Evolutionary conservation across 2,113 vertebrate genomes (phyloP), one percentile per base, ranked within the genome.

Genomic region (Himantopus leucocephalus): DNA sequence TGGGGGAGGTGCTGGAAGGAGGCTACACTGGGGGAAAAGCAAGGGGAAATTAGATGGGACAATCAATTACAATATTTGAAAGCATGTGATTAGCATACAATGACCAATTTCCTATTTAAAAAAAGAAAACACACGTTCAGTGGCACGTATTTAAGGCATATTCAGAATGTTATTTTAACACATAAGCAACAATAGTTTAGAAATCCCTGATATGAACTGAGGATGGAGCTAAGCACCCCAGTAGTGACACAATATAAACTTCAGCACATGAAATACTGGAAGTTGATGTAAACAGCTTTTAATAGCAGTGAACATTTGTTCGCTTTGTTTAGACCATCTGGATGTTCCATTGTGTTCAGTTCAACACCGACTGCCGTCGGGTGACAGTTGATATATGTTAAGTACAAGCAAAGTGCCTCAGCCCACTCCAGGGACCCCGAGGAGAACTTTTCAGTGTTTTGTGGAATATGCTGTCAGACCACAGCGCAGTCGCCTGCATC

Each of bases 291-390:
- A 99, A 98, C 98, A 98, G 98, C 98, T 98, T 99, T 99, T 98
- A 99, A 98, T 98, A 98, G 98, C 98, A 97, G 98, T 88, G 98
- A 98, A 98, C 98, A 96, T 97, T 97, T 97, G 97, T 71, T 94
- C 87, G 92, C 97, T 99, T 98, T 98, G 99, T 99, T 99, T 98
- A 97, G 98, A 97, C 98, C 99, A 99, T 99, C 98, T 99, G 99
- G 98, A 98, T 96, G 96, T 98, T 98, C 99, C 98, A 98, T 99
- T 99, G 99, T 98, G 98, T 98, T 98, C 86, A 35, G 95, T 78
- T 96, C 94, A 96, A 94, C 97, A 92, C 97, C 67, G 96, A 97
- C 97, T 86, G 98, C 97, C 91, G 53, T 97, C 47, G 95, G 96
- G 96, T 98, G 98, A 99, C 98, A 98, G 98, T 96, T 99, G 98